Conservation (phyloP, 2,113 vertebrate species). For the Phaethornis superciliosus region DNA sequence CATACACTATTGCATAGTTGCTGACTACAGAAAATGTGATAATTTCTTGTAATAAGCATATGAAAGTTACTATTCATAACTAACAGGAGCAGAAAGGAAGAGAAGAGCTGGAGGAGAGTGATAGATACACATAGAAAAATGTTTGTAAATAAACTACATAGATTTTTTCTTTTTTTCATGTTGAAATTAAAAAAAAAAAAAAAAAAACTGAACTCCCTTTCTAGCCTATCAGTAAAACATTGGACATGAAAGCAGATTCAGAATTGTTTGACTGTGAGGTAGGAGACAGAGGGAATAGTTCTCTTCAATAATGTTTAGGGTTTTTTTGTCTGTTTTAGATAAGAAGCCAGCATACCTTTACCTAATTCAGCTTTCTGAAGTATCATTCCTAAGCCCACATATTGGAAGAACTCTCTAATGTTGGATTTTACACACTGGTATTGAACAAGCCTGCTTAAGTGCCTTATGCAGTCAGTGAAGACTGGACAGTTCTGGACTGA, state of each 20-base stretch:
- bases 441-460: background rate
- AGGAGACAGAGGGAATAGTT: background rate
- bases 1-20: background rate
- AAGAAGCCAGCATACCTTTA: background rate
- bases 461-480: background rate
- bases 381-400: background rate
- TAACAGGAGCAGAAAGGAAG: background rate
- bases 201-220: background rate
- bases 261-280: background rate
- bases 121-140: background rate
- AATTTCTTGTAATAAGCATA: background rate
- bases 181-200: background rate
- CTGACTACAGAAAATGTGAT: background rate
- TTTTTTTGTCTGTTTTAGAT: background rate
- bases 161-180: background rate
- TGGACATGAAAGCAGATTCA: slow-evolving; percentile 21
- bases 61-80: background rate
- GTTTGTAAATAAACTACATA: background rate
- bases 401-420: background rate
- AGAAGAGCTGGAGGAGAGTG: background rate
- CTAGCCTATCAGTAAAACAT: slow-evolving; percentile 7
- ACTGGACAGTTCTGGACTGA: background rate
- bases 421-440: background rate
- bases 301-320: background rate
- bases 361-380: background rate